phyloP scores from a whole-genome alignment of 2,888 invertebrate genomes.

The Drosophila paramelanica region DNA sequence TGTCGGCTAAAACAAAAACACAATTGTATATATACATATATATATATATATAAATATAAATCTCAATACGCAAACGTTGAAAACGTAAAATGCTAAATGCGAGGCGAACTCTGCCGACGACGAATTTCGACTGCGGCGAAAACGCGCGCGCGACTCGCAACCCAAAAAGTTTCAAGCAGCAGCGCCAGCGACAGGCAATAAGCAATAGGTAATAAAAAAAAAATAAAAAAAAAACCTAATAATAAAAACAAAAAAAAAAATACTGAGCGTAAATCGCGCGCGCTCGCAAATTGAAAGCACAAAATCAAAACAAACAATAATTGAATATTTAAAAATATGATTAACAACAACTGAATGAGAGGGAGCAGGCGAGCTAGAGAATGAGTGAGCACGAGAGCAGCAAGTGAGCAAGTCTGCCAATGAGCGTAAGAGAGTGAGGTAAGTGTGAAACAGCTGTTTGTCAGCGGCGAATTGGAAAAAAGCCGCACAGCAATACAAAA shows the following conservation, averaged over 20 bases:
- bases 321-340: constrained; percentile 81
- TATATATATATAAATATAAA: constrained; percentile 30
- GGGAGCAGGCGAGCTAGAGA: background rate
- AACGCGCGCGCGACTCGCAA: constrained; percentile 51
- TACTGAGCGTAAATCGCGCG: constrained; percentile 57
- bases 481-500: constrained; percentile 47
- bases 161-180: constrained; percentile 54
- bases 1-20: constrained; percentile 35
- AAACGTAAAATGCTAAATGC: constrained; percentile 60
- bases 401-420: constrained; percentile 11
- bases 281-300: constrained; percentile 73
- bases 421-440: constrained; percentile 20
- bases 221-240: constrained; percentile 38
- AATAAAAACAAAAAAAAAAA: constrained; percentile 41
- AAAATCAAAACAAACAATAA: constrained; percentile 78
- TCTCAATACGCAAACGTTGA: constrained; percentile 48
- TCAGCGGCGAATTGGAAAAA: constrained; percentile 68
- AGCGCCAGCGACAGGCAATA: constrained; percentile 39
- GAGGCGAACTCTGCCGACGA: constrained; percentile 73
- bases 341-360: constrained; percentile 47
- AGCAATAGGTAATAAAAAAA: constrained; percentile 35
- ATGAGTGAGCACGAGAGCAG: constrained; percentile 15
- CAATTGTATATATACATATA: constrained; percentile 20
- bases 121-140: constrained; percentile 79
- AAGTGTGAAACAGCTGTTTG: constrained; percentile 65